Evolutionary conservation across 2,113 vertebrate genomes (phyloP).

Genomic region (Lanius ludovicianus): DNA sequence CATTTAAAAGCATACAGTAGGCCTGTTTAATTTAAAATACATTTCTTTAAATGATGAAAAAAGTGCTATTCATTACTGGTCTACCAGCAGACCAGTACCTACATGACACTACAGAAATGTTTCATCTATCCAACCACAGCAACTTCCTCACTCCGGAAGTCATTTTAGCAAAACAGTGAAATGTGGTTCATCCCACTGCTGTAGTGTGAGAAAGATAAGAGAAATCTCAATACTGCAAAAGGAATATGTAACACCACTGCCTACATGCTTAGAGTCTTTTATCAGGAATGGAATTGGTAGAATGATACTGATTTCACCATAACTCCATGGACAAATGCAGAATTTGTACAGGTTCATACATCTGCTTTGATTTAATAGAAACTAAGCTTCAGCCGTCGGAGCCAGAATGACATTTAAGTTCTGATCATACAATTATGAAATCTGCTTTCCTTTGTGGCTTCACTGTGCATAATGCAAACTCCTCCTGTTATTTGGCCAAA

Average conservation of each 20-base stretch:
- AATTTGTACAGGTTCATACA: background rate
- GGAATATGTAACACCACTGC: background rate
- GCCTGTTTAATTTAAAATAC: background rate
- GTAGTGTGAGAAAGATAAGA: background rate
- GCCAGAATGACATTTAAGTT: background rate
- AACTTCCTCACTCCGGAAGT: background rate
- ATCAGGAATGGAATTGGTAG: background rate
- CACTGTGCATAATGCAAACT: background rate
- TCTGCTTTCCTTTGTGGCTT: background rate
- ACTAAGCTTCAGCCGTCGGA: background rate
- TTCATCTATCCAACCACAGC: background rate
- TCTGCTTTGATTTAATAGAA: background rate
- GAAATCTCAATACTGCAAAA: background rate
- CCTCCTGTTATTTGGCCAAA: background rate
- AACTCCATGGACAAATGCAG: background rate
- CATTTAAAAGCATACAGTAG: background rate
- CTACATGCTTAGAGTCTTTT: background rate
- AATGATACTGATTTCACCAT: background rate
- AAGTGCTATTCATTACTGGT: background rate
- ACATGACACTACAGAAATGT: background rate
- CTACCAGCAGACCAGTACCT: background rate
- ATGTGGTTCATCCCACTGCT: background rate
- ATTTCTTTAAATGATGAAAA: background rate
- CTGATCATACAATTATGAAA: background rate
- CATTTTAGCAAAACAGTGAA: background rate